Base-by-base conservation (phyloP, 2,888 invertebrate species). In the Drosophila mayaguana region DNA sequence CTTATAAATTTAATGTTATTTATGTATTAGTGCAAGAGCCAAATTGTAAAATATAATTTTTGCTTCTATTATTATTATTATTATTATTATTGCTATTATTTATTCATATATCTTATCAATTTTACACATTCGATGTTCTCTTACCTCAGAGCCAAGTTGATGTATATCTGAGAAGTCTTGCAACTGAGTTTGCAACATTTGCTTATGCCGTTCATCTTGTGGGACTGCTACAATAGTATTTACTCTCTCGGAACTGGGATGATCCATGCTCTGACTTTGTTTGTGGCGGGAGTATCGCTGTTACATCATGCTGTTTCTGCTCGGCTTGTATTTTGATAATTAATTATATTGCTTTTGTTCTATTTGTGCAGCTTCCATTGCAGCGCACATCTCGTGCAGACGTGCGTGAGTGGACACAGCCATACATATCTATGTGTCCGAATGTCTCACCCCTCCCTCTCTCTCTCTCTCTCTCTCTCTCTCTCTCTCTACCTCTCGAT, bases 331-430 rank as follows among this genome's bases (percentile, higher is more conserved):
- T 66, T 75, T 74, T 76, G 78, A 86, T 86, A 89, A 86, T 86
- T 86, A 85, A 89, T 86, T 85, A 80, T 80, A 89, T 89, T 75
- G 83, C 80, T 67, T 83, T 89, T 88, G 84, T 86, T 73, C 74
- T 72, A 77, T 72, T 77, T 66, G 83, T 80, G 74, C 77, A 72
- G 64, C 55, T 66, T 67, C 83, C 61, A 72, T 62, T 76, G 65
- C 71, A 70, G 55, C 50, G 48, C 63, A 56, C 67, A 56, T 48
- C 43, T 45, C 43, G 22, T 32, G 18, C 28, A 46, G 50, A 46
- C 40, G 18, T 53, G 45, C 45, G 46, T 50, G 25, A 56, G 28
- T 61, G 38, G 54, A 8, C 40, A 32, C 14, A n/a, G 50, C 12
- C 8, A 22, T 18, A 40, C 18, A 34, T 32, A 45, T 22, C 20